Base-by-base conservation (phyloP, 2,888 invertebrate genomes). In the Pinctada fucata region DNA sequence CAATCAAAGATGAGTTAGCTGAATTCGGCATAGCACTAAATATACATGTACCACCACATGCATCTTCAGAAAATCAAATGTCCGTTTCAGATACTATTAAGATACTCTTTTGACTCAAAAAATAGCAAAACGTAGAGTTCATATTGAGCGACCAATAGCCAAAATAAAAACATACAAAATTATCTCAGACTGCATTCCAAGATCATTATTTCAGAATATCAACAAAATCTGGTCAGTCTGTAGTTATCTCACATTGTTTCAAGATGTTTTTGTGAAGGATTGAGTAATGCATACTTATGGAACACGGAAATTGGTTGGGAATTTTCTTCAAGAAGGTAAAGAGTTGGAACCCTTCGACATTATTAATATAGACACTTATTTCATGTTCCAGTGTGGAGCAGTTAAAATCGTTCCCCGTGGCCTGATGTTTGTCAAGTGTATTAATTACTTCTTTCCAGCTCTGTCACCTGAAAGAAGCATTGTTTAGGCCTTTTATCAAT, bases 181-280 rank as follows among this genome's bases (percentile, higher is more conserved):
- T 31, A 31, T 31, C 31, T 31, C 51, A 45, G 31, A 64, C 8
- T 47, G 72, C 13, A 31, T 79, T 6, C 64, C 52, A 8, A n/a
- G 31, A 47, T 47, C 69, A 3, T 50, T 79, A 45, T 72, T 76
- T 47, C 10, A 49, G 65, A 49, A 31, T 6, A 67, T 64, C n/a
- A 75, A 72, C 65, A 58, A 80, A 64, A 80, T 80, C 58, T 80
- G 80, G 74, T 16, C n/a, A 58, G 75, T 80, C 2, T 76, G 72
- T 66, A 47, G 52, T 67, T 48, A 52, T 47, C 63, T 77, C 10
- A 72, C 77, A 13, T 49, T 50, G 13, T 78, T 74, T 52, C 69
- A 78, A 48, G 70, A 78, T 63, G 65, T 72, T 3, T 70, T 78
- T 74, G 65, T 70, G 4, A 77, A 58, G 49, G 52, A 70, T n/a